Evolutionary conservation across 2,113 vertebrate genomes (phyloP), one percentile per base, ranked within the genome.

Genomic region (Limnothrissa miodon): DNA sequence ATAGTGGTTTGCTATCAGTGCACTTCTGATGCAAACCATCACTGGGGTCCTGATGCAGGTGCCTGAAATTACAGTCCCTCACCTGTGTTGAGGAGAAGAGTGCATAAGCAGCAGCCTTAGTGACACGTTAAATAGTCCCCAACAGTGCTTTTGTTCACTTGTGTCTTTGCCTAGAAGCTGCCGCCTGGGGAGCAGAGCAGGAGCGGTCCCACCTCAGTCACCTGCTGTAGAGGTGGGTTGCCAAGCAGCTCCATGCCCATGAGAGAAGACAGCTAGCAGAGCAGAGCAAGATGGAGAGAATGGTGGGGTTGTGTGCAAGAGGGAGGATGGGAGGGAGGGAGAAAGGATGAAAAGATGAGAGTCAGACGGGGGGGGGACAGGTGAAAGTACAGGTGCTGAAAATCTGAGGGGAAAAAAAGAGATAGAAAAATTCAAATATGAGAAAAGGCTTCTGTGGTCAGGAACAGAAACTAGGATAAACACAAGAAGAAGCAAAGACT

Each of bases 361-460:
- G 25, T 29, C 25, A 70, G 56, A 70, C 29, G 15, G 48, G 7
- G 45, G 6, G 45, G 56, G 13, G 62, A 70, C 25, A 29, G 4
- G 13, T 23, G 66, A 74, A 33, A 74, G 33, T n/a, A n/a, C n/a
- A 74, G 13, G 15, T 11, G 33, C n/a, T 9, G 29, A 29, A 7
- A 29, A 29, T 29, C 6, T 9, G n/a, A 62, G 9, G 25, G n/a
- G 59, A 62, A 5, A 62, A 5, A n/a, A n/a, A n/a, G n/a, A n/a
- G n/a, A n/a, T n/a, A n/a, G n/a, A n/a, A n/a, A n/a, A n/a, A n/a
- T n/a, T n/a, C 25, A 42, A 66, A 23, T 25, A 46, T 21, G 5
- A 79, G 39, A 6, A 79, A 33, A 83, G 45, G 51, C 45, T 59
- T 39, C 44, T 21, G 80, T 80, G 45, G 44, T 66, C 42, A 66